Evolutionary conservation across 2,113 vertebrate species (phyloP).

Genomic region (Odocoileus hemionus): DNA sequence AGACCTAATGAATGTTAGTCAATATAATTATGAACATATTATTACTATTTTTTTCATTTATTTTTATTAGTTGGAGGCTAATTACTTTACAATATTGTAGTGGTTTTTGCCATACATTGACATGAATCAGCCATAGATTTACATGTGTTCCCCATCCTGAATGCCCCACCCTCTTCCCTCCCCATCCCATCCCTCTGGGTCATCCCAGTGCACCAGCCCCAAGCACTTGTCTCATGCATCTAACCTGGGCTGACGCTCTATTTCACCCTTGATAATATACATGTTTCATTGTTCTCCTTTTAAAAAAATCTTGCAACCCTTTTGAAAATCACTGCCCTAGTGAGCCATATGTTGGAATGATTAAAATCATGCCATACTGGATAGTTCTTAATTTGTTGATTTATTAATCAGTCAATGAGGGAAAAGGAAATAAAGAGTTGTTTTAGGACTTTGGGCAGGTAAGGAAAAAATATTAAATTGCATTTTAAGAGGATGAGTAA

Average conservation of each 20-base stretch:
- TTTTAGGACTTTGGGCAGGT: background rate
- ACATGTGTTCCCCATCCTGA: too few relatives aligned
- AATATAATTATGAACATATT: background rate
- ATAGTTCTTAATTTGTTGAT: background rate
- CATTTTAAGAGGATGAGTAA: background rate
- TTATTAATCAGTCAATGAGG: background rate
- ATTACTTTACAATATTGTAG: too few relatives aligned
- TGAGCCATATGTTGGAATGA: background rate
- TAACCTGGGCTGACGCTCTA: accelerated
- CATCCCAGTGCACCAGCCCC: too few relatives aligned
- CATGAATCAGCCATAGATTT: too few relatives aligned
- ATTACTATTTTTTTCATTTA: background rate
- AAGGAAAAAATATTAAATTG: background rate
- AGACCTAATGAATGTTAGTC: background rate
- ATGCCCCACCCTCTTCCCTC: too few relatives aligned
- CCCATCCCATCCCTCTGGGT: too few relatives aligned
- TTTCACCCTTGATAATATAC: too few relatives aligned
- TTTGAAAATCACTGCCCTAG: background rate
- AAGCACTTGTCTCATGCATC: too few relatives aligned
- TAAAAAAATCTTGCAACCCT: background rate
- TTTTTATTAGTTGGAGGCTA: too few relatives aligned
- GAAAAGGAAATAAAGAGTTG: background rate
- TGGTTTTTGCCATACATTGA: too few relatives aligned
- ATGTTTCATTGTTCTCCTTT: background rate
- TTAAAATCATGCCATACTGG: background rate